Evolutionary conservation across 2,888 invertebrate species (phyloP), one percentile per base, ranked within the genome.

Genomic region (Allophyes oxyacanthae): DNA sequence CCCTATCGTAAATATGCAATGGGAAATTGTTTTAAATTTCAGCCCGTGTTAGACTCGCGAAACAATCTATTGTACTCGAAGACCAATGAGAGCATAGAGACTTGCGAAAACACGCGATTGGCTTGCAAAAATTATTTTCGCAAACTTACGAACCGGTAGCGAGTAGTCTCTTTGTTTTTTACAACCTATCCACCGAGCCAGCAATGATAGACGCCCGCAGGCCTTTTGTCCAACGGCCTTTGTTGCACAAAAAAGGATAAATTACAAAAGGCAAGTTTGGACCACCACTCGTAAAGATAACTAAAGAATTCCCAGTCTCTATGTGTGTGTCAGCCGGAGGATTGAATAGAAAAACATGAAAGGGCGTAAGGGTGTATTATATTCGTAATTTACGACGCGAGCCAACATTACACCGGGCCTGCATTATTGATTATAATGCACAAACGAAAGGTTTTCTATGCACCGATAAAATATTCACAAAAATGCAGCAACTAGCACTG

Each of bases 81-180:
- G 71, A 79, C 94, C 94, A 94, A 94, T 94, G 83, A 83, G 78
- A 77, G 72, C 64, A 65, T 78, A 55, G 54, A 42, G 66, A 72
- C 65, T 78, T 76, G 87, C 86, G 75, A 87, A 87, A 85, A 84
- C 79, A 79, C 77, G 76, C 79, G 88, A 93, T 92, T 91, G 92
- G 92, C 81, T 91, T 92, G 93, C 93, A 87, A 93, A 94, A 89
- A 92, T 87, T 72, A 90, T 91, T 84, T 93, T 92, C 71, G 93
- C 92, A 86, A 90, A 79, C 76, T 70, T 72, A 68, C 78, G 70
- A 79, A 79, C 86, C 85, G 86, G 91, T 91, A 89, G 90, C 87
- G 72, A 78, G 68, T 60, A 75, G 63, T 74, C 70, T 77, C 82
- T 83, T 81, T 79, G 80, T 86, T 85, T 88, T 87, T 88, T 86